Base-by-base conservation (phyloP, 1,140 invertebrate genomes). In the Neoseiulus cucumeris region DNA sequence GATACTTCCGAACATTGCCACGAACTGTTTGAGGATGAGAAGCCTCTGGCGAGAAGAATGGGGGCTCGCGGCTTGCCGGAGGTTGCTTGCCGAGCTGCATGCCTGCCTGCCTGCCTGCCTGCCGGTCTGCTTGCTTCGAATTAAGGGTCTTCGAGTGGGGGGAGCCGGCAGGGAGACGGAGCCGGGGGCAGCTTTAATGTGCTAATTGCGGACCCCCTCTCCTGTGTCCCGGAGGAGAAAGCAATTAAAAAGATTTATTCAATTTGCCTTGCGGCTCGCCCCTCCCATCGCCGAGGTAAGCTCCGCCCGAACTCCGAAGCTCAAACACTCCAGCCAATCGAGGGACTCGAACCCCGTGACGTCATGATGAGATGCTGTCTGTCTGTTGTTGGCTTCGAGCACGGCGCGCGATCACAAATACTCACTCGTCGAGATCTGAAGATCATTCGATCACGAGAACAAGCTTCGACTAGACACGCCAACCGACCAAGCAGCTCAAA, bases 161-260 rank as follows among this genome's bases (percentile, higher is more conserved):
- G 45, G 28, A 14, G 18, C 25, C 4, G 45, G 4, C 25, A 17
- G 28, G 45, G 18, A 47, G 45, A 47, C 5, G 28, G 28, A 22
- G 18, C 45, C 45, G 28, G 45, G 45, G 18, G 28, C 18, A 47
- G 51, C 51, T 59, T 59, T 59, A 59, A 59, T 59, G 51, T 59
- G 51, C 51, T 59, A 59, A 59, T 59, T 59, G 51, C 33, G 33
- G 33, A 20, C 14, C 51, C 51, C 51, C 22, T 20, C 14, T 59
- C 45, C 45, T 28, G 51, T 25, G 51, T 17, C 25, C 25, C 25
- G 51, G 14, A 59, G 14, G 51, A 59, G 51, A 33, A 59, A 59
- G 51, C 51, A 59, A 59, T 59, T 59, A 59, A 59, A 59, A 59
- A 59, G 51, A 59, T 59, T 59, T 59, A 59, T 59, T 59, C 51